Base-by-base conservation (phyloP, 2,888 invertebrate genomes). In the Phaedon cochleariae region DNA sequence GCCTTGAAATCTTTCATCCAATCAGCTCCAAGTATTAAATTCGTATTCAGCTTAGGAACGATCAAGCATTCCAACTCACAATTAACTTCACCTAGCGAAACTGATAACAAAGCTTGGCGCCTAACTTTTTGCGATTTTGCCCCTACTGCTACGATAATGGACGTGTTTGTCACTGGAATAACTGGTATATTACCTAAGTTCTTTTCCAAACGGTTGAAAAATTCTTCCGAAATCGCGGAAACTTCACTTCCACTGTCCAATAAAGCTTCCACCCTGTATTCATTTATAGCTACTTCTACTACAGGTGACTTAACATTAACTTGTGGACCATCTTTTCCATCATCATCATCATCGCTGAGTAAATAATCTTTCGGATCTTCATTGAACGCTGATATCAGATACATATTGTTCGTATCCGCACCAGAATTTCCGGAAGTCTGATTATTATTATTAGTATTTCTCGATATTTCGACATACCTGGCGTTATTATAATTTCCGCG, bases 221-320 rank as follows among this genome's bases (percentile, higher is more conserved):
- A 53, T 6, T 45, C 17, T 26, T 60, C 29, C 22, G 60, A 52
- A 17, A 60, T 53, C 1, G 53, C 53, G 1, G 46, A 61, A 15
- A 61, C n/a, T 22, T 61, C 60, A 31, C 60, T 61, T 9, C 60
- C 60, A 20, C 60, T 61, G 26, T 61, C 53, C 10, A 61, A 12
- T 53, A 53, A 45, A 22, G 53, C 53, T n/a, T 52, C 46, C 2
- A 9, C 10, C 18, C 12, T n/a, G 9, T 60, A 29, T 15, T 53
- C 12, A n/a, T 20, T 45, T 15, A 61, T 46, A 26, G n/a, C n/a
- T n/a, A 18, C 45, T 21, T 46, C 20, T n/a, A 54, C 29, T 0
- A 46, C 31, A 1, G 21, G 46, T 12, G 34, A 41, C n/a, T 26
- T 34, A 2, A n/a, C 7, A 26, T 26, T 17, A n/a, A 17, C 15